Percentiles rank a stretch among this genome's conserved stretches.
These are phyloP conservation scores for Cephonodes hylas DNA, from an alignment of 2,888 invertebrate genomes.

Conservation along the genomic window DNA sequence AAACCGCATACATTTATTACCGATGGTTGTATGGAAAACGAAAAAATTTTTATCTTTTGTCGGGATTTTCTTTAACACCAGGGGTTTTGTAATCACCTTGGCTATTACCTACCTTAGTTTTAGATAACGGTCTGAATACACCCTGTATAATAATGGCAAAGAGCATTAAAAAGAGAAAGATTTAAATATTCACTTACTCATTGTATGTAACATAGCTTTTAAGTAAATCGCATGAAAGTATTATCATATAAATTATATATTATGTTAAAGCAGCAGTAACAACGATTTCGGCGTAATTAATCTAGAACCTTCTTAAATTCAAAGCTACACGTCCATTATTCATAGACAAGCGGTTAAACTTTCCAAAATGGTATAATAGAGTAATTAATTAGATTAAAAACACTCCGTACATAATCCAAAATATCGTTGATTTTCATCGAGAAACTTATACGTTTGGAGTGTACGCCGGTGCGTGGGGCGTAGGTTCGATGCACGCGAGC, in stretches of 20 bases:
- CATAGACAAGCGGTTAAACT: slow-evolving; percentile 3
- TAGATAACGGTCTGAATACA: too few relatives aligned
- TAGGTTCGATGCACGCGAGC: not conserved
- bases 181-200: too few relatives aligned
- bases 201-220: too few relatives aligned
- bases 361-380: slow-evolving; percentile 2
- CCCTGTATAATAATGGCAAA: too few relatives aligned
- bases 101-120: too few relatives aligned
- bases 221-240: too few relatives aligned
- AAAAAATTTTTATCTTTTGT: too few relatives aligned
- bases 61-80: too few relatives aligned
- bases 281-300: not conserved
- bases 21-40: too few relatives aligned
- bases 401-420: slow-evolving; percentile 25
- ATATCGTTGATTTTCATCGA: slow-evolving; percentile 29
- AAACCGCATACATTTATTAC: too few relatives aligned
- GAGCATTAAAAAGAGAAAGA: too few relatives aligned
- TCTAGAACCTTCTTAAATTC: not conserved
- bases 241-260: not conserved
- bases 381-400: slow-evolving; percentile 11
- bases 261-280: not conserved
- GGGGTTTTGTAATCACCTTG: too few relatives aligned
- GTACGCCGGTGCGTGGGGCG: slow-evolving; percentile 11
- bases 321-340: not conserved
- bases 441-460: slow-evolving; percentile 23